These are phyloP conservation scores for Microplitis deprimator DNA, from an alignment of 2,888 invertebrate genomes.

Conservation along the genomic window DNA sequence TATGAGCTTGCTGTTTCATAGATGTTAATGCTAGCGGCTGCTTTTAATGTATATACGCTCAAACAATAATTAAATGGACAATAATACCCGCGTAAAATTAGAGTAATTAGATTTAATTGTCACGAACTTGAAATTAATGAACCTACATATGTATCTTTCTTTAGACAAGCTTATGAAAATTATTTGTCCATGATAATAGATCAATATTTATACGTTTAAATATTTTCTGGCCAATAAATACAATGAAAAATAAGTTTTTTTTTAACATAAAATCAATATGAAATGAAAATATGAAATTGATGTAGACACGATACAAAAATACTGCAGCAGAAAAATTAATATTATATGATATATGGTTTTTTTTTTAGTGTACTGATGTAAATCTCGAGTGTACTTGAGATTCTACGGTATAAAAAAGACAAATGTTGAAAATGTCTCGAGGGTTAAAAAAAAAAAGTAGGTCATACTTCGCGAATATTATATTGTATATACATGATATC, in stretches of 20 bases:
- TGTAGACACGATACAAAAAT: not conserved
- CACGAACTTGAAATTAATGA: conserved; percentile 49
- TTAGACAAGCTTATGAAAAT: not conserved
- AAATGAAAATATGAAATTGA: not conserved
- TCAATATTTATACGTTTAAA: too few relatives aligned
- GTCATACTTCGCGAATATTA: conserved; percentile 17
- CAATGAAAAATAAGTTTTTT: too few relatives aligned
- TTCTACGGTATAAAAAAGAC: conserved; percentile 16
- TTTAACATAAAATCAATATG: too few relatives aligned
- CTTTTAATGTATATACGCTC: conserved; percentile 65
- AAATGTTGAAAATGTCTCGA: not conserved
- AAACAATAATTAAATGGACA: conserved; percentile 67
- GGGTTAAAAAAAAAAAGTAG: conserved; percentile 1
- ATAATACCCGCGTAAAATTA: conserved; percentile 65
- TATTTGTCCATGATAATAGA: not conserved
- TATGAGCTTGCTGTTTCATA: conserved; percentile 31
- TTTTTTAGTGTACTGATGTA: not conserved
- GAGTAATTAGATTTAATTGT: conserved; percentile 67
- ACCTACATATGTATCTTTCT: conserved; percentile 21
- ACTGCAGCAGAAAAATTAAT: too few relatives aligned
- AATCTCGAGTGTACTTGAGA: conserved; percentile 14
- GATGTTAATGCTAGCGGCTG: conserved; percentile 45
- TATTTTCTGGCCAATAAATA: too few relatives aligned
- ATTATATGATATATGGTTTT: too few relatives aligned
- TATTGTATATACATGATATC: conserved; percentile 8